Conservation (phyloP, 2,888 invertebrate genomes). For the Diadromus collaris region DNA sequence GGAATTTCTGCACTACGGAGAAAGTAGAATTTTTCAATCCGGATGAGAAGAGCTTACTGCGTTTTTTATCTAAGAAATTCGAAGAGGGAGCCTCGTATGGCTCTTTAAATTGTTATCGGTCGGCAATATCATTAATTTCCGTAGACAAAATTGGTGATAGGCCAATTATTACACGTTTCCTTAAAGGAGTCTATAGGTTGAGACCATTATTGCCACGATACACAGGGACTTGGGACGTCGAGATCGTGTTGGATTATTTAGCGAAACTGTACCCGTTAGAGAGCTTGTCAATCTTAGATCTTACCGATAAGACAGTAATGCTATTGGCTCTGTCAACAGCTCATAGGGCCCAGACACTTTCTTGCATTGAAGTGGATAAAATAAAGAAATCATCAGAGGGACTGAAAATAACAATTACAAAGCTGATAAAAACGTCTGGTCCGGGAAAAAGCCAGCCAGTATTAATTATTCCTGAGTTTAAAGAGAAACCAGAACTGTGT, state of each 20-base stretch:
- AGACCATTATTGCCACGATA: conserved; percentile 62
- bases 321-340: conserved; percentile 55
- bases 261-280: conserved; percentile 23
- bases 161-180: conserved; percentile 59
- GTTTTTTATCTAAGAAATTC: too few relatives aligned
- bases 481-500: conserved; percentile 26
- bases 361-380: conserved; percentile 26
- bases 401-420: conserved; percentile 14
- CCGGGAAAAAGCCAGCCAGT: conserved; percentile 25
- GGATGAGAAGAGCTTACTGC: too few relatives aligned
- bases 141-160: conserved; percentile 55
- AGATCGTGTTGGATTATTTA: conserved; percentile 34
- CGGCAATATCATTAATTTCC: conserved; percentile 65
- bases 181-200: conserved; percentile 62
- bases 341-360: conserved; percentile 51
- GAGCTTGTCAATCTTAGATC: conserved; percentile 35
- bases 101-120: conserved; percentile 63
- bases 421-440: conserved; percentile 20
- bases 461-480: conserved; percentile 18
- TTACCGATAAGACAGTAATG: conserved; percentile 62
- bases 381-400: conserved; percentile 15
- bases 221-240: conserved; percentile 68
- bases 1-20: too few relatives aligned
- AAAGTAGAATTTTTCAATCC: too few relatives aligned
- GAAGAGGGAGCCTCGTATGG: too few relatives aligned